phyloP scores from a whole-genome alignment of 2,113 vertebrate genomes.

The Tachysurus fulvidraco region DNA sequence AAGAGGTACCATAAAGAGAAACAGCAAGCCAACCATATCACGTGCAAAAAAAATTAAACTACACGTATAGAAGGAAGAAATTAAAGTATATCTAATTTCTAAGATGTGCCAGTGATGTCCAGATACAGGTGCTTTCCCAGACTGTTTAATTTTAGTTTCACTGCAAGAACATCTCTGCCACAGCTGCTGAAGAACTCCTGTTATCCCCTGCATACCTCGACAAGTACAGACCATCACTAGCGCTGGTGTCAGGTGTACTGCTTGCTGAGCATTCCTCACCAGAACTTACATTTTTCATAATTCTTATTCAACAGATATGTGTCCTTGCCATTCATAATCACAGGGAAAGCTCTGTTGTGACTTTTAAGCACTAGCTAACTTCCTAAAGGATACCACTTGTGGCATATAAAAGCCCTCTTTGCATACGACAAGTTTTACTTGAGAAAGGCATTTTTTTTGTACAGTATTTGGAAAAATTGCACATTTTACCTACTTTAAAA shows the following conservation, averaged over 20 bases:
- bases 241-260: conserved; percentile 29
- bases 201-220: conserved; percentile 45
- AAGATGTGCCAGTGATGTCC: neutral
- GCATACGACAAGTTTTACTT: neutral
- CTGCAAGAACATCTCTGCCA: conserved; percentile 20
- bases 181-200: conserved; percentile 21
- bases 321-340: neutral
- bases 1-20: neutral
- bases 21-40: neutral
- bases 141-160: conserved; percentile 26
- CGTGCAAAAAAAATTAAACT: neutral
- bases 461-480: neutral
- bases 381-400: neutral
- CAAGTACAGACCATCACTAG: conserved; percentile 50
- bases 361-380: neutral
- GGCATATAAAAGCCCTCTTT: neutral
- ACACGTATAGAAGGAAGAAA: neutral
- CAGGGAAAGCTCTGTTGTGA: neutral
- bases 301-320: neutral
- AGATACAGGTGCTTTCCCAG: conserved; percentile 7
- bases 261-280: conserved; percentile 18
- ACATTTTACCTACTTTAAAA: neutral
- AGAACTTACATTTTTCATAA: conserved; percentile 4
- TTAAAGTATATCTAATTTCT: neutral
- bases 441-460: neutral